Base-by-base conservation (phyloP, 2,888 invertebrate species). In the Volucella bombylans region DNA sequence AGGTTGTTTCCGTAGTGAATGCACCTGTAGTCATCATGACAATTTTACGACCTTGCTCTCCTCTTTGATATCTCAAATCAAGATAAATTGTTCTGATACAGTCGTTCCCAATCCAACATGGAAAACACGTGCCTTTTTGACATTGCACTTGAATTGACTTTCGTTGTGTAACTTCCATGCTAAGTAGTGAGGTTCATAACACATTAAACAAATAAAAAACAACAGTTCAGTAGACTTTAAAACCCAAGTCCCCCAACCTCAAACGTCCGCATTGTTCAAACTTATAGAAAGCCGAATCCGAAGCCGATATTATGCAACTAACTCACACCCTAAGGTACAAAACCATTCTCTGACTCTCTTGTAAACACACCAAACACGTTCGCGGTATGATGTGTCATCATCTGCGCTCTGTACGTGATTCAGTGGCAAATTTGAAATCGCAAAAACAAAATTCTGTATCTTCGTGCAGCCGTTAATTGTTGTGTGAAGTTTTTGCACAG, bases 141-240 rank as follows among this genome's bases (percentile, higher is more conserved):
- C 65, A 67, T 67, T 82, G 77, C 82, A 77, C 54, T 76, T 71
- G 69, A 76, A 76, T 71, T 23, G 4, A 15, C 6, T 1, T 45
- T 59, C 15, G 18, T 11, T 55, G 39, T 50, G 54, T 52, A 47
- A 18, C 55, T 64, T 12, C 14, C 8, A 10, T 41, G 41, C 41
- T 73, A n/a, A n/a, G n/a, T n/a, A 54, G 39, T 61, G 18, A 45
- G 59, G 14, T 65, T n/a, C 49, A 50, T 43, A 69, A 47, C 31
- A 31, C 31, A 31, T 23, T 64, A 57, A 52, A 47, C 45, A 79
- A 79, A 65, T 11, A 52, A 23, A 23, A 59, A 9, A 45, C 23
- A 45, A 64, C 23, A 12, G 43, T 15, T 18, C n/a, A 55, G 50
- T 11, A 23, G 50, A 45, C 43, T 43, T 38, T 38, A 72, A 15